Evolutionary conservation across 2,888 invertebrate genomes (phyloP), one percentile per base, ranked within the genome.

Genomic region (Cinara cedri): DNA sequence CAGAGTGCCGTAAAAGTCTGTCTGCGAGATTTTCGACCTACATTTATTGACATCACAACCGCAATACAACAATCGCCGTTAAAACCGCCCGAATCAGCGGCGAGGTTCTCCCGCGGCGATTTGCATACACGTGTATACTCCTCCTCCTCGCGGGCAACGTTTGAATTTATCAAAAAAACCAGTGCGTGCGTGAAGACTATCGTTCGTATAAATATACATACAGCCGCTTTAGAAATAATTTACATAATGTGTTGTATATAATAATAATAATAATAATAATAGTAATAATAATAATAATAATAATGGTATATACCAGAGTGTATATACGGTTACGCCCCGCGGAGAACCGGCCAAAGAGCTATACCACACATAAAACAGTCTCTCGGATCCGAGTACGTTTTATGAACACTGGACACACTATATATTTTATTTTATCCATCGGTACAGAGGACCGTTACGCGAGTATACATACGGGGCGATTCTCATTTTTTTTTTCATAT

Each of bases 301-400:
- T 60, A 60, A 34, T 14, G 24, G 9, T 60, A 42, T 60, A n/a
- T n/a, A n/a, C n/a, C n/a, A 6, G 10, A 42, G 42, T 70, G 54
- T 49, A 44, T 75, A 54, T 55, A 75, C 63, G 65, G 66, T 75
- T 66, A 76, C 76, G 76, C 76, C 76, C 76, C 65, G 55, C 76
- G 66, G 76, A 57, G 46, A 66, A 66, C 55, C 24, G 26, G 55
- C 66, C 24, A 55, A 76, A 76, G n/a, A n/a, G 66, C n/a, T 66
- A 76, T 26, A 76, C 34, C 34, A 6, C 34, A 6, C 34, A 34
- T n/a, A n/a, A n/a, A n/a, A n/a, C 55, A 55, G 65, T 75, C 34
- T 60, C 60, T 49, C 34, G 62, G 49, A 62, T 62, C 26, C 26
- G 49, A 26, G 60, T 62, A n/a, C 11, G 6, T 2, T n/a, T n/a